Evolutionary conservation across 2,113 vertebrate species (phyloP).

Genomic region (Crocuta crocuta): DNA sequence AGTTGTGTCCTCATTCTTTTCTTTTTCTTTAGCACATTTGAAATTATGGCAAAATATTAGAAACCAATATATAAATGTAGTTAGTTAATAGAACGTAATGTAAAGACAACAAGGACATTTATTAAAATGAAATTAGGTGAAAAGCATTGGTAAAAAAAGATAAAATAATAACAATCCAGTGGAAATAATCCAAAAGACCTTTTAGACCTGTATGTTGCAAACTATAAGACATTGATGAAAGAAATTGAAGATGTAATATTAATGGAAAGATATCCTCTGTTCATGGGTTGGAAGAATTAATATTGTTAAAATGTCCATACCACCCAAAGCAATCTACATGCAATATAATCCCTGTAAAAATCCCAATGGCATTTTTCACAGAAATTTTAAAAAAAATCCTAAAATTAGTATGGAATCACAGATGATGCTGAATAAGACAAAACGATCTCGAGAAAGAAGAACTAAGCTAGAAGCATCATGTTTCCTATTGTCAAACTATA

Average conservation of each 20-base stretch:
- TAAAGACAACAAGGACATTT: not conserved
- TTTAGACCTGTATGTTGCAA: not conserved
- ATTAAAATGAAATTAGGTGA: not conserved
- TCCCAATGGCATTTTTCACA: not conserved
- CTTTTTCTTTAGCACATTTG: not conserved
- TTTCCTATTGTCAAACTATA: not conserved
- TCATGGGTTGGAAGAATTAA: not conserved
- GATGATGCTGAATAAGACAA: not conserved
- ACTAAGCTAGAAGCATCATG: not conserved
- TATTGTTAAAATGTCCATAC: not conserved
- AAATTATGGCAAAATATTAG: not conserved
- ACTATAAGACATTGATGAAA: not conserved
- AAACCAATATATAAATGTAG: not conserved
- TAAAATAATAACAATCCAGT: slow-evolving; percentile 8
- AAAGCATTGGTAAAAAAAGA: not conserved
- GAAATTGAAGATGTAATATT: not conserved
- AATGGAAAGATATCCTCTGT: not conserved
- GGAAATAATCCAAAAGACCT: not conserved
- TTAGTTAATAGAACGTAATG: not conserved
- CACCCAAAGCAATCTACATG: not conserved
- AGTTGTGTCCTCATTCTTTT: not conserved
- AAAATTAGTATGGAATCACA: not conserved
- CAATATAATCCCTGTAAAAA: not conserved
- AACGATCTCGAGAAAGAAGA: not conserved
- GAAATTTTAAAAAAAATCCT: not conserved